Evolutionary conservation across 1,140 invertebrate species (phyloP).

Genomic region (Delia radicum): DNA sequence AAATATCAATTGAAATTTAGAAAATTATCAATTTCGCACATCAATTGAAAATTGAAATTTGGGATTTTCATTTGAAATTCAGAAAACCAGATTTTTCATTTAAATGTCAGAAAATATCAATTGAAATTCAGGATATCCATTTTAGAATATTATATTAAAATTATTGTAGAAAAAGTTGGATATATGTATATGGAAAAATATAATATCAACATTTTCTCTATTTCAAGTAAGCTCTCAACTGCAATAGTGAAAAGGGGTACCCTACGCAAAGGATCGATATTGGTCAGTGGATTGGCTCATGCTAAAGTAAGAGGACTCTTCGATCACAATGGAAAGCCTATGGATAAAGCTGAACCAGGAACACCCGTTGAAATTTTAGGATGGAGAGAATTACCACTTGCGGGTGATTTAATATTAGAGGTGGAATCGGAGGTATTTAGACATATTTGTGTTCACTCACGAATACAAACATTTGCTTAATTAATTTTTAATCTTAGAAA

Average conservation of each 20-base stretch:
- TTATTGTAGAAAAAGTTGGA: too few relatives aligned
- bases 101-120: too few relatives aligned
- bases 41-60: too few relatives aligned
- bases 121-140: too few relatives aligned
- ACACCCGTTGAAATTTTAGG: slow-evolving; percentile 86
- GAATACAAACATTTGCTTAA: neutral
- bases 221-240: slow-evolving; percentile 79
- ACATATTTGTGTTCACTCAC: too few relatives aligned
- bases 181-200: too few relatives aligned
- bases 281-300: slow-evolving; percentile 82
- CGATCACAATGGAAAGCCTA: slow-evolving; percentile 70
- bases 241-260: slow-evolving; percentile 88
- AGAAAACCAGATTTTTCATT: too few relatives aligned
- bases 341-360: slow-evolving; percentile 70
- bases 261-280: slow-evolving; percentile 73
- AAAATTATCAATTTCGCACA: too few relatives aligned
- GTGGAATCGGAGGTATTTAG: slow-evolving; percentile 70
- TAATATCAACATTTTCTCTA: neutral
- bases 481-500: slow-evolving; percentile 57
- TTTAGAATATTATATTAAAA: too few relatives aligned
- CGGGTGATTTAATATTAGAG: slow-evolving; percentile 85
- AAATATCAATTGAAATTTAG: too few relatives aligned
- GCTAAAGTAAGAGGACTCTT: slow-evolving; percentile 86
- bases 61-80: too few relatives aligned
- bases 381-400: slow-evolving; percentile 82